phyloP scores from a whole-genome alignment of 2,888 invertebrate genomes.

The Xylota segnis region DNA sequence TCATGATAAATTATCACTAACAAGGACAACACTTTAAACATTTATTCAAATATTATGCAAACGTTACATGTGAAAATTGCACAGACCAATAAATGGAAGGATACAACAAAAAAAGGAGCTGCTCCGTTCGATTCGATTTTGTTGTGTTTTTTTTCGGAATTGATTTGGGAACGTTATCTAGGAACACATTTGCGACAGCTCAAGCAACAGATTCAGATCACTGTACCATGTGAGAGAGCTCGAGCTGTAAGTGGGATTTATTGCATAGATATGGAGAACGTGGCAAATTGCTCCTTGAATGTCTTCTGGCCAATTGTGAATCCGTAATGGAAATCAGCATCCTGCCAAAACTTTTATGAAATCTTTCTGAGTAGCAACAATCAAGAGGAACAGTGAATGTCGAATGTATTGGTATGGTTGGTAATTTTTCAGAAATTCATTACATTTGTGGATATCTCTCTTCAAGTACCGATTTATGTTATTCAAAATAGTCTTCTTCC shows the following conservation, averaged over 20 bases:
- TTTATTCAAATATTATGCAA: conserved; percentile 78
- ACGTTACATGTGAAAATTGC: conserved; percentile 72
- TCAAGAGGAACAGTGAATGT: background rate
- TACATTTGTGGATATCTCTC: too few relatives aligned
- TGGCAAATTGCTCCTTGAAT: conserved; percentile 67
- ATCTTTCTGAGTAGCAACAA: background rate
- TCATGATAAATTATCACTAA: conserved; percentile 78
- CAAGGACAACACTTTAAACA: conserved; percentile 78
- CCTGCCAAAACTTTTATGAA: background rate
- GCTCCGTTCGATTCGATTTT: conserved; percentile 14
- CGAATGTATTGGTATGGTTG: background rate
- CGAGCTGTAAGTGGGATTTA: conserved; percentile 54
- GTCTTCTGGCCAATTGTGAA: conserved; percentile 60
- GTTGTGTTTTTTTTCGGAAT: conserved; percentile 43
- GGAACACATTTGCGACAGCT: conserved; percentile 35
- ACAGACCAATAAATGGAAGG: conserved; percentile 34
- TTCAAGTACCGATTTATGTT: too few relatives aligned
- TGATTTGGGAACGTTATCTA: conserved; percentile 65
- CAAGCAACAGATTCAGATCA: conserved; percentile 61
- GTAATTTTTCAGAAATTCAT: too few relatives aligned
- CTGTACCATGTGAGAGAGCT: conserved; percentile 6
- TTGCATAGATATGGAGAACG: conserved; percentile 32
- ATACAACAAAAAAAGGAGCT: conserved; percentile 14
- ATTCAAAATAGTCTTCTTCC: too few relatives aligned
- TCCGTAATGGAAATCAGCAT: conserved; percentile 46